These are phyloP conservation scores for Prunella fulvescens DNA, from an alignment of 2,113 vertebrate species.

Conservation along the genomic window DNA sequence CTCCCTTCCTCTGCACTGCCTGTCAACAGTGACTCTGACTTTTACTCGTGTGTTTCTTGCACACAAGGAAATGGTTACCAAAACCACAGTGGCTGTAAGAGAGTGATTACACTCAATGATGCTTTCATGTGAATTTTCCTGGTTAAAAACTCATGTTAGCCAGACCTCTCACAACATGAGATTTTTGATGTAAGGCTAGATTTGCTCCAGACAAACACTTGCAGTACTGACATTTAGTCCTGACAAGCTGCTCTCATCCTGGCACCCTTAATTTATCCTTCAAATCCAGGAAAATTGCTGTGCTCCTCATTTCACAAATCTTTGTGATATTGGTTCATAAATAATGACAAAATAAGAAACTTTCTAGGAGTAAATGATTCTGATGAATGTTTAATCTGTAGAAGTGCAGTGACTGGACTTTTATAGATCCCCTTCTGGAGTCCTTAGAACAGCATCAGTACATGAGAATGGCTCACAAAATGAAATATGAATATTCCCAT, in stretches of 20 bases:
- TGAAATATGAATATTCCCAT: constrained; percentile 32
- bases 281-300: neutral
- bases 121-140: constrained; percentile 3
- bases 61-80: constrained; percentile 42
- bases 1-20: neutral
- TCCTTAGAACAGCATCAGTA: neutral
- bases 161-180: neutral
- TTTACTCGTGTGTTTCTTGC: neutral
- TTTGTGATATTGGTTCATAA: neutral
- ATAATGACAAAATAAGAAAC: neutral
- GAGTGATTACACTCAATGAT: neutral
- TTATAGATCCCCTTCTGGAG: neutral
- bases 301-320: neutral
- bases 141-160: neutral
- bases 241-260: neutral
- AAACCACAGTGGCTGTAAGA: constrained; percentile 33
- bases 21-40: neutral
- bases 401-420: neutral
- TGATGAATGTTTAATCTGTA: neutral
- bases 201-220: neutral
- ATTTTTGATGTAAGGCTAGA: neutral
- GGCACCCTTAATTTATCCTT: neutral
- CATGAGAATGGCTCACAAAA: neutral
- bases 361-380: neutral
- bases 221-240: neutral